Conservation (phyloP, 2,888 invertebrate species). For the Sarcophaga variegata region DNA sequence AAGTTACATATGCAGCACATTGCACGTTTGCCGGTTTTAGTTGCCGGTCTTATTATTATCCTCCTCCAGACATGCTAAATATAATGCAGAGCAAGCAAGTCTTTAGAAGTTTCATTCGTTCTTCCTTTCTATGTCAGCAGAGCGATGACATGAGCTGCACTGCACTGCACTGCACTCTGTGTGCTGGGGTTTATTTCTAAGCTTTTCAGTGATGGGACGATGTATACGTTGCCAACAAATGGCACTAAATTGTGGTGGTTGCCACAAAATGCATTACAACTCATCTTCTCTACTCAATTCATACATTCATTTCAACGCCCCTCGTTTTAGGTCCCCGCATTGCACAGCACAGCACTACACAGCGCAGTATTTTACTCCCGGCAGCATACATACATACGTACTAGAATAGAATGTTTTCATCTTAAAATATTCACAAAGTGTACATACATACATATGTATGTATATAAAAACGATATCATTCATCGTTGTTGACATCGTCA, state of each 20-base stretch:
- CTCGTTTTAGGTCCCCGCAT: constrained; percentile 27
- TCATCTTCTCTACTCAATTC: constrained; percentile 9
- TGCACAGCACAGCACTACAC: background rate
- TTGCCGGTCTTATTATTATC: background rate
- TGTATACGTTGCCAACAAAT: constrained; percentile 4
- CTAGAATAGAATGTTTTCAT: constrained; percentile 7
- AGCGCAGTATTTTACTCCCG: constrained; percentile 14
- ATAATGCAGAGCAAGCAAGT: background rate
- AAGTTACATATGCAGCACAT: background rate
- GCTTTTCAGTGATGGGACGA: constrained; percentile 2
- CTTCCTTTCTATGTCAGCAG: constrained; percentile 36
- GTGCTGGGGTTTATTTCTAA: background rate
- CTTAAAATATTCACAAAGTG: constrained; percentile 28
- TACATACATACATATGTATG: background rate
- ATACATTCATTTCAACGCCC: constrained; percentile 21
- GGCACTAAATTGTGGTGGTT: constrained; percentile 46
- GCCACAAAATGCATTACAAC: constrained; percentile 44
- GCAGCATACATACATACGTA: background rate
- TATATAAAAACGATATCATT: constrained; percentile 55
- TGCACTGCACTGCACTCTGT: background rate
- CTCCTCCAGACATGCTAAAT: background rate
- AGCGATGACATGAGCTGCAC: constrained; percentile 28
- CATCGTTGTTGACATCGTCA: constrained; percentile 25
- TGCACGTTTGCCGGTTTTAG: background rate
- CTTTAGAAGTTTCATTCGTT: background rate